Percentiles rank a stretch among this genome's conserved stretches.
Conservation (phyloP, 2,113 vertebrate species). For the Rhinopomastus cyanomelas region DNA sequence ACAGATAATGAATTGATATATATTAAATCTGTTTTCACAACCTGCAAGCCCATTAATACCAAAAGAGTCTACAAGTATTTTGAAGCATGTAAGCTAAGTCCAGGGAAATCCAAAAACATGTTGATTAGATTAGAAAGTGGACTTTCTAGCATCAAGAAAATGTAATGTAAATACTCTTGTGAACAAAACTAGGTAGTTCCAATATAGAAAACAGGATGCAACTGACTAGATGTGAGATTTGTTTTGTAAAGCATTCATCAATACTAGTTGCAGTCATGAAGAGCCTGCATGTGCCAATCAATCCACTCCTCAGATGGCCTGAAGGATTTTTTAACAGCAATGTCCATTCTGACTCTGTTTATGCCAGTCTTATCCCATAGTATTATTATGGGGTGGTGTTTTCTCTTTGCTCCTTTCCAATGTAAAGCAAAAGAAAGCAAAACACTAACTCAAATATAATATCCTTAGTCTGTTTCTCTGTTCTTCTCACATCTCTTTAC, state of each 20-base stretch:
- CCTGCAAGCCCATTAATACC: neutral
- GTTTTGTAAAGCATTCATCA: neutral
- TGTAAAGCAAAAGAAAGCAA: neutral
- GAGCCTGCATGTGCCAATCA: neutral
- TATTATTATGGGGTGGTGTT: neutral
- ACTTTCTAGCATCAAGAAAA: neutral
- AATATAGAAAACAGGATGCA: neutral
- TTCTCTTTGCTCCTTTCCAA: neutral
- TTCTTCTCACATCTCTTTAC: neutral
- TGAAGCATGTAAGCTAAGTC: neutral
- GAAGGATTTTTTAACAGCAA: neutral
- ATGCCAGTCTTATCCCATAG: neutral
- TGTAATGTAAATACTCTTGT: neutral
- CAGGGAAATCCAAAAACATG: neutral
- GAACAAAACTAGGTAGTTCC: neutral
- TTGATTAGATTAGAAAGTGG: neutral
- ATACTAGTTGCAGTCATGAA: neutral
- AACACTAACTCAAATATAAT: neutral
- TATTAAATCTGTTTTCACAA: neutral
- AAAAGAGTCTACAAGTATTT: neutral
- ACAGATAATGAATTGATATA: neutral
- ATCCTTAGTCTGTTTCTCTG: neutral
- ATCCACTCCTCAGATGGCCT: neutral
- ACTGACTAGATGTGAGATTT: neutral
- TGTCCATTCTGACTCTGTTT: neutral